Conservation (phyloP, 2,113 vertebrate genomes). For the Balaeniceps rex region DNA sequence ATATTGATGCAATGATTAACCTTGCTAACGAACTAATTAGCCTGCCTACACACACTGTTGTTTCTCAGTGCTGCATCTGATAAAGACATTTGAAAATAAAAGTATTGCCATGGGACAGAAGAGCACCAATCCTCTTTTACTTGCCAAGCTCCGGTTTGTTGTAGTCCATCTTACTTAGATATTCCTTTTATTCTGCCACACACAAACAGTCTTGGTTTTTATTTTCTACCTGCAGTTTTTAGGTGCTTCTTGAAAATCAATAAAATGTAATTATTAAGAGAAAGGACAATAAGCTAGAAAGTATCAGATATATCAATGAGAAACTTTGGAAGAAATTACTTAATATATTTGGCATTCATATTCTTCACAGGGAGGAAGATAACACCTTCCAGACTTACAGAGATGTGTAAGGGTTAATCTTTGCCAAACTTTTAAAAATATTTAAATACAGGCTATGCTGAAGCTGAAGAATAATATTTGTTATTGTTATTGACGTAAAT, state of each 20-base stretch:
- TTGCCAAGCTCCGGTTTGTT: background rate
- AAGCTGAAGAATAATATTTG: background rate
- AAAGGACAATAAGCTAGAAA: background rate
- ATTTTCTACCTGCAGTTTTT: background rate
- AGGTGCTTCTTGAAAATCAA: background rate
- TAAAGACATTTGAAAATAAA: background rate
- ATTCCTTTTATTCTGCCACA: background rate
- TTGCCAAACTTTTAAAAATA: background rate
- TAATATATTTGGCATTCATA: background rate
- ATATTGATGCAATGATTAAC: background rate
- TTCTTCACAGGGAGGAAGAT: background rate
- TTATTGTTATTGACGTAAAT: background rate
- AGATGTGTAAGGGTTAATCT: background rate
- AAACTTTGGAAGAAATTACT: background rate
- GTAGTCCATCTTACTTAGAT: background rate
- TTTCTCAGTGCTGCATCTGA: background rate
- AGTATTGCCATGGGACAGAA: background rate
- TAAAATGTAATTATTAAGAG: background rate
- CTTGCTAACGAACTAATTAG: constrained; percentile 9
- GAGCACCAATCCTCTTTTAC: background rate
- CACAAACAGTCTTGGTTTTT: background rate
- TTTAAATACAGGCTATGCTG: background rate
- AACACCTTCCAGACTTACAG: background rate
- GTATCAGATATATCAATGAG: background rate
- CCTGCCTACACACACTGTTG: background rate